A percentile compares a stretch with the other conserved stretches of the same genome.
Evolutionary conservation across 2,113 vertebrate species (phyloP).

Genomic region (Cranoglanis bouderius): DNA sequence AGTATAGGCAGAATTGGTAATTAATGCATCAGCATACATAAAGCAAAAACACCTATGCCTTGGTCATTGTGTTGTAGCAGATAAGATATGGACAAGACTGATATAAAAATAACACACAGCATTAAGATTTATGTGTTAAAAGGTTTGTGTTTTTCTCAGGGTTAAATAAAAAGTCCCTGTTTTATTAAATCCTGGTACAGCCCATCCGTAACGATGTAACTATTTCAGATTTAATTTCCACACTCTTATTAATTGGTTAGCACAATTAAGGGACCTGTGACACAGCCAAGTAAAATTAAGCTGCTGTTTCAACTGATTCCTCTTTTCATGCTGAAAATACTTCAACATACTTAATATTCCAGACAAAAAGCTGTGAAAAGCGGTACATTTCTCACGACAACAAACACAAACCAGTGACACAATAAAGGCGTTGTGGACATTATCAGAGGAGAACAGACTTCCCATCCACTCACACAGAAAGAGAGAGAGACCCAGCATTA

Average conservation of each 20-base stretch:
- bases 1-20: slow-evolving; percentile 19
- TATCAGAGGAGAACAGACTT: not conserved
- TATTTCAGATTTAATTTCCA: not conserved
- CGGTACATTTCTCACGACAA: not conserved
- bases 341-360: slow-evolving; percentile 1
- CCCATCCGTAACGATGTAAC: not conserved
- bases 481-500: not conserved
- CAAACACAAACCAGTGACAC: not conserved
- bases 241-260: not conserved
- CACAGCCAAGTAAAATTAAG: not conserved
- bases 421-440: not conserved
- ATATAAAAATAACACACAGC: not conserved
- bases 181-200: not conserved
- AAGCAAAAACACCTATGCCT: not conserved
- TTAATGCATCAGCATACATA: not conserved
- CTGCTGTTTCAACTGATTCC: not conserved
- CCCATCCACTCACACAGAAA: not conserved
- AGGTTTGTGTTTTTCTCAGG: not conserved
- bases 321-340: not conserved
- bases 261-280: not conserved
- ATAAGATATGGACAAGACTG: not conserved
- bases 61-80: not conserved
- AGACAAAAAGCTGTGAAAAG: not conserved
- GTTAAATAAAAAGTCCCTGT: not conserved
- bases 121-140: not conserved